A percentile compares a stretch with the other conserved stretches of the same genome.
These are phyloP conservation scores for Papilio aristodemus DNA, from an alignment of 1,140 invertebrate genomes.

Conservation along the genomic window DNA sequence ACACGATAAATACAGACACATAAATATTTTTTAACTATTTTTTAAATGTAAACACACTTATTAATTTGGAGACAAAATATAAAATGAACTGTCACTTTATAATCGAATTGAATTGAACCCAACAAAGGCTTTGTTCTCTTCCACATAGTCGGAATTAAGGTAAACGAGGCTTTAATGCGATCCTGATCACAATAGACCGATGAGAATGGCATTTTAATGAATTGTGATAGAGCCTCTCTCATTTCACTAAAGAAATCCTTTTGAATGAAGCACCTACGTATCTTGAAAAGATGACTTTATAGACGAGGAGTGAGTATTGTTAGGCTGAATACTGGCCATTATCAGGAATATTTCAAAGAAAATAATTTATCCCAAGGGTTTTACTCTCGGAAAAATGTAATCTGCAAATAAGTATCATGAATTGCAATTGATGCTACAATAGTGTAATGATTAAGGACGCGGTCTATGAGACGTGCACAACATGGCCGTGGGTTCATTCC, in stretches of 20 bases:
- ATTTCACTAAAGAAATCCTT: slow-evolving; percentile 57
- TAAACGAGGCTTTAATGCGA: slow-evolving; percentile 63
- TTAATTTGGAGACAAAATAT: neutral
- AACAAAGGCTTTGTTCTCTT: slow-evolving; percentile 37
- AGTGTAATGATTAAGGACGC: too few species aligned
- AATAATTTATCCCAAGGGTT: slow-evolving; percentile 38
- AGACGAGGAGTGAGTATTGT: slow-evolving; percentile 58
- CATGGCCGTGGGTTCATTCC: too few species aligned
- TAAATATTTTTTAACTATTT: too few species aligned
- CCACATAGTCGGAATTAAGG: slow-evolving; percentile 42
- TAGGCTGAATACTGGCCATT: slow-evolving; percentile 60
- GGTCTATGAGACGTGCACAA: too few species aligned
- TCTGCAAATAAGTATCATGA: slow-evolving; percentile 4
- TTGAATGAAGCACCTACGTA: slow-evolving; percentile 57
- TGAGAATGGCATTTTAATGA: slow-evolving; percentile 64
- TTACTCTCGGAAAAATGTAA: slow-evolving; percentile 38
- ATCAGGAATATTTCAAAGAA: slow-evolving; percentile 42
- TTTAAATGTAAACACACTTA: too few species aligned
- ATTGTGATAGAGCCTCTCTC: slow-evolving; percentile 59
- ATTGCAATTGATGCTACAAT: too few species aligned
- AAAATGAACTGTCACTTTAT: neutral
- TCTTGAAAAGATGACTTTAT: slow-evolving; percentile 61
- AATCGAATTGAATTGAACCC: slow-evolving; percentile 30
- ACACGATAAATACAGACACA: too few species aligned
- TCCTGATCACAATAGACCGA: slow-evolving; percentile 56